Conservation (phyloP, 2,113 vertebrate species). For the Bettongia penicillata region DNA sequence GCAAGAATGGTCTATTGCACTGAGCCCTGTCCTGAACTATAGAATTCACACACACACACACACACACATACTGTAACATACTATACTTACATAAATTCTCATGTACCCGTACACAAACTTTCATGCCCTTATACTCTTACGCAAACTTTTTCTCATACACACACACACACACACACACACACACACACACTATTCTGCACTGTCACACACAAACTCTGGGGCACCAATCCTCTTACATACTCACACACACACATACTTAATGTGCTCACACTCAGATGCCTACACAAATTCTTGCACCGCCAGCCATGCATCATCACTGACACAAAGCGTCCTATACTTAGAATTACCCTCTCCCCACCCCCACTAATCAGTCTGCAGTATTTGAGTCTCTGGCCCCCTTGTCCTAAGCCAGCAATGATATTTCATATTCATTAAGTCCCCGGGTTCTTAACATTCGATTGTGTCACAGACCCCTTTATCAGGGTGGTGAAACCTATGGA, state of each 20-base stretch:
- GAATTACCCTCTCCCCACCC: background rate
- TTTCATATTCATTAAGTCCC: background rate
- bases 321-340: background rate
- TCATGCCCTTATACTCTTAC: background rate
- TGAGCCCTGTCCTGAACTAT: background rate
- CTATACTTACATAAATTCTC: background rate
- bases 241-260: background rate
- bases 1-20: background rate
- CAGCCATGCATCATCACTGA: background rate
- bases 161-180: no score
- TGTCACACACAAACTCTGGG: no score
- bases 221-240: no score
- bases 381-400: background rate
- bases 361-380: background rate
- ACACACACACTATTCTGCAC: no score
- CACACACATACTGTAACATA: no score
- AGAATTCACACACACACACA: background rate
- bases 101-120: background rate
- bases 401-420: background rate
- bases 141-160: background rate
- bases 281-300: background rate
- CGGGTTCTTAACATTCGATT: background rate
- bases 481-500: background rate
- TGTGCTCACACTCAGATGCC: background rate
- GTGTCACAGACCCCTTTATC: background rate